Conservation (phyloP, 2,113 vertebrate genomes). For the western clawed frog (Xenopus tropicalis) region DNA sequence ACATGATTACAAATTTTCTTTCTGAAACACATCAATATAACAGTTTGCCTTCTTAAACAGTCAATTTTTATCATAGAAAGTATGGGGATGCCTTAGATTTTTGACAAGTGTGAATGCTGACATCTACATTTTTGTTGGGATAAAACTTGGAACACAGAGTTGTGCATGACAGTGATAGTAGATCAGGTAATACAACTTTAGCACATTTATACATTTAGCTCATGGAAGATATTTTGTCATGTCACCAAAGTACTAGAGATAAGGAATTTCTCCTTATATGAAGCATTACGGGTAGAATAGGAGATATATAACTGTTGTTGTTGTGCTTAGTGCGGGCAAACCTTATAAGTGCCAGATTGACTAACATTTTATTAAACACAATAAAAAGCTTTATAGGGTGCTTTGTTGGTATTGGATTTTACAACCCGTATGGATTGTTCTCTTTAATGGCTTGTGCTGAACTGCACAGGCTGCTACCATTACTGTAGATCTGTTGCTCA, state of each 20-base stretch:
- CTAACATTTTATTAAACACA: conserved; percentile 7
- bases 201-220: neutral
- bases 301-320: neutral
- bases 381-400: neutral
- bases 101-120: neutral
- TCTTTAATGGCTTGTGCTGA: neutral
- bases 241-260: neutral
- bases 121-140: neutral
- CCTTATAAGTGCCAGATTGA: neutral
- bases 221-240: neutral
- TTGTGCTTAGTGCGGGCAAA: neutral
- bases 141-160: neutral
- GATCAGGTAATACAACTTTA: neutral
- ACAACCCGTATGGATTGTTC: neutral
- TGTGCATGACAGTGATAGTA: neutral
- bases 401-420: neutral
- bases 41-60: neutral
- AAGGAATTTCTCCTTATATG: neutral
- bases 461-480: neutral
- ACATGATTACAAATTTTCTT: no score
- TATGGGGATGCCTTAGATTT: neutral
- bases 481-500: neutral
- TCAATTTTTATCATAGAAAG: neutral
- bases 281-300: neutral
- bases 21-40: no score